Conservation (phyloP, 2,797 vertebrate species). For the Tinamus major region DNA sequence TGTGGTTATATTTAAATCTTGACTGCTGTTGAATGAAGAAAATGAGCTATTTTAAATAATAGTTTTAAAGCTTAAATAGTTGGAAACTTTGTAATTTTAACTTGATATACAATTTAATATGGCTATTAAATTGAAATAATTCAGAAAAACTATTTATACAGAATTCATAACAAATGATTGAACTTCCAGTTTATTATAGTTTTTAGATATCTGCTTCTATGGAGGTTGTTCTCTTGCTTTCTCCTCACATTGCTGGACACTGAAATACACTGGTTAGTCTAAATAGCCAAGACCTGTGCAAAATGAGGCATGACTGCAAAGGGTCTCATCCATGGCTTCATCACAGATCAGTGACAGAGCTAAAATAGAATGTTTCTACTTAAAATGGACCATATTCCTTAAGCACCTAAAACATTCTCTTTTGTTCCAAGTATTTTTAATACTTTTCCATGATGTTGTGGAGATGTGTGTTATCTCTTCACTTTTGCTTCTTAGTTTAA, state of each 20-base stretch:
- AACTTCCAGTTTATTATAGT: not conserved
- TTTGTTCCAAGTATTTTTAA: not conserved
- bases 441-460: not conserved
- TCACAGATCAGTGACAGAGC: not conserved
- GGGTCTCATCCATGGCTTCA: not conserved
- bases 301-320: not conserved
- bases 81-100: not conserved
- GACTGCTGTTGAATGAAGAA: not conserved
- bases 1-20: not conserved
- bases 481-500: not conserved
- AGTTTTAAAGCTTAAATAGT: not conserved
- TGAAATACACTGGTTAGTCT: not conserved
- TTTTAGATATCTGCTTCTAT: not conserved
- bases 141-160: accelerated
- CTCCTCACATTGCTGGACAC: not conserved
- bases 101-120: not conserved
- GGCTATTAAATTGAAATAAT: too few species aligned
- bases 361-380: not conserved
- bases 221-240: not conserved
- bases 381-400: not conserved
- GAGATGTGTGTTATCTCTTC: not conserved
- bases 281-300: not conserved
- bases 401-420: not conserved
- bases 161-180: not conserved
- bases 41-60: not conserved